Percentiles rank a stretch among this genome's conserved stretches.
Evolutionary conservation across 2,797 vertebrate genomes (phyloP).

Genomic region (Ciconia nigra): DNA sequence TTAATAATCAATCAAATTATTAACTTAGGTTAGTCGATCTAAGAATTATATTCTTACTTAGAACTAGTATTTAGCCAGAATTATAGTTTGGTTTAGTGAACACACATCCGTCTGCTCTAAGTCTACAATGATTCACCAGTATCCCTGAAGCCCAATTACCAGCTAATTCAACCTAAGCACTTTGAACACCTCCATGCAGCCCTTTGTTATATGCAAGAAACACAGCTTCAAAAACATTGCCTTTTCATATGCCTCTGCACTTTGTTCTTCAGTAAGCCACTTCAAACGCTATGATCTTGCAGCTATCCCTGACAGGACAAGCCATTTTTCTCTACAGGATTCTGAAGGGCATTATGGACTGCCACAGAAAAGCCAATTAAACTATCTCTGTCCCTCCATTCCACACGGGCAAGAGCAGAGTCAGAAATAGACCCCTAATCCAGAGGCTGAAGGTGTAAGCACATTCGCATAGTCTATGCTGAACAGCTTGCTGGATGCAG

Average conservation of each 20-base stretch:
- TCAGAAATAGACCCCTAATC: constrained; percentile 29
- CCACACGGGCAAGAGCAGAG: background rate
- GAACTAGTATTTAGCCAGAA: background rate
- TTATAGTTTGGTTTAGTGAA: background rate
- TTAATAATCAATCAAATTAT: background rate
- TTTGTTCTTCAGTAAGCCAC: background rate
- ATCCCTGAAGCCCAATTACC: background rate
- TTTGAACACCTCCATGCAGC: background rate
- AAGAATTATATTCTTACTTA: background rate
- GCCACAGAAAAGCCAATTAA: background rate
- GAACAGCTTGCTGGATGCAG: background rate
- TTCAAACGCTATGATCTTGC: background rate
- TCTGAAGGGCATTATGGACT: background rate
- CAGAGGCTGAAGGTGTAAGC: background rate
- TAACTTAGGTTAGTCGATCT: background rate
- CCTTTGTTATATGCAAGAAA: background rate
- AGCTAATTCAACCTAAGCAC: background rate
- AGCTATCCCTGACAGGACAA: background rate
- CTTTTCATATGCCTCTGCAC: background rate
- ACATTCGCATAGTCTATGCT: background rate
- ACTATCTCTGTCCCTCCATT: background rate
- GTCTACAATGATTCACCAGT: background rate
- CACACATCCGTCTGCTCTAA: background rate
- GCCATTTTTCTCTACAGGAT: background rate
- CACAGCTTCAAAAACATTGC: background rate